Conservation (phyloP, 2,113 vertebrate species). For the Paradoxurus hermaphroditus region DNA sequence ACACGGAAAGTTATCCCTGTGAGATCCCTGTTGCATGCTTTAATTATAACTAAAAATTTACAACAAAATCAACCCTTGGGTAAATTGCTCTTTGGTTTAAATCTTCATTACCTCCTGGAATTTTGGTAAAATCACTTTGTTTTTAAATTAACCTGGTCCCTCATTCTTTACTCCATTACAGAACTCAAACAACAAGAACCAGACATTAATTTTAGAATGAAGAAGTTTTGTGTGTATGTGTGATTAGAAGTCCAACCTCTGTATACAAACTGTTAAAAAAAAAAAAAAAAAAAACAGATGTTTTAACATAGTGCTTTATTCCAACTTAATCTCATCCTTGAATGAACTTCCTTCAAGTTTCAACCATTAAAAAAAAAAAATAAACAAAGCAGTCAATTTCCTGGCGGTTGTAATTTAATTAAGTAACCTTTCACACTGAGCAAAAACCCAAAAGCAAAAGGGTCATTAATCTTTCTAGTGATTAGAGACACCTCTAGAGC, state of each 20-base stretch:
- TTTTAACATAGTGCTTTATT: slow-evolving; percentile 78
- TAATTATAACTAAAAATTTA: slow-evolving; percentile 66
- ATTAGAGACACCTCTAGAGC: slow-evolving; percentile 83
- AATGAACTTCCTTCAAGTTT: slow-evolving; percentile 77
- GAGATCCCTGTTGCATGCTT: slow-evolving; percentile 66
- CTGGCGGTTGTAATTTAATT: slow-evolving; percentile 72
- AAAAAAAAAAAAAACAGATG: slow-evolving; percentile 60
- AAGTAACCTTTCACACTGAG: slow-evolving; percentile 77
- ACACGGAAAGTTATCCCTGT: slow-evolving; percentile 29
- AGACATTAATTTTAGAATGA: slow-evolving; percentile 59
- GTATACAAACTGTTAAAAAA: slow-evolving; percentile 68
- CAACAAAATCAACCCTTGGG: slow-evolving; percentile 69
- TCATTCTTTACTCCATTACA: slow-evolving; percentile 51
- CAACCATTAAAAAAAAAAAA: slow-evolving; percentile 72
- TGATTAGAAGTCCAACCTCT: slow-evolving; percentile 59
- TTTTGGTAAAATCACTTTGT: slow-evolving; percentile 69
- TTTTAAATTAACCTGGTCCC: slow-evolving; percentile 55
- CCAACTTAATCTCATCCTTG: slow-evolving; percentile 75
- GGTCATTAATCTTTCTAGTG: slow-evolving; percentile 81
- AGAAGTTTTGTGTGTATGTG: slow-evolving; percentile 46
- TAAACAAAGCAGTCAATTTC: slow-evolving; percentile 67
- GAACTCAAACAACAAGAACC: slow-evolving; percentile 60
- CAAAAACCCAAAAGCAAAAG: slow-evolving; percentile 77
- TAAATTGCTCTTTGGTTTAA: slow-evolving; percentile 79
- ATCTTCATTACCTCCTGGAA: slow-evolving; percentile 50